Conservation (phyloP, 2,113 vertebrate genomes). For the Ceyx margarethae region DNA sequence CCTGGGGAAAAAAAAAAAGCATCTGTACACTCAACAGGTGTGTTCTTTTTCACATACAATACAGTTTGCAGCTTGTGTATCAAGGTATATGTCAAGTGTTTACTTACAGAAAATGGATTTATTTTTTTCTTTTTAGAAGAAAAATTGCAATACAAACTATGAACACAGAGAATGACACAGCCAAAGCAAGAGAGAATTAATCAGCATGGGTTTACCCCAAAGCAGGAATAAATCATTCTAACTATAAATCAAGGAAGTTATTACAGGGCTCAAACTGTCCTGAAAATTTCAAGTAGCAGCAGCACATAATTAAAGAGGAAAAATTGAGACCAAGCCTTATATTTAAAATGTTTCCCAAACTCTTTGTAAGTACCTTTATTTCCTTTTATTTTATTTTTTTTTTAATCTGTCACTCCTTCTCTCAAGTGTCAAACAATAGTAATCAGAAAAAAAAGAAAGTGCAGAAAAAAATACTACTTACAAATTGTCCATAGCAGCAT, state of each 20-base stretch:
- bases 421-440: neutral
- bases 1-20: neutral
- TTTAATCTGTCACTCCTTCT: neutral
- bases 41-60: neutral
- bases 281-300: constrained; percentile 29
- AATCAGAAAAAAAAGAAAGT: neutral
- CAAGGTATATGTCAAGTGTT: neutral
- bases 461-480: constrained; percentile 13
- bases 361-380: neutral
- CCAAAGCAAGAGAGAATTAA: constrained; percentile 28
- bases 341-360: constrained; percentile 13
- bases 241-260: constrained; percentile 50
- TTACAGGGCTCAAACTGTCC: constrained; percentile 25
- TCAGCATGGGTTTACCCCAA: neutral
- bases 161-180: constrained; percentile 30
- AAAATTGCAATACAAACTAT: neutral
- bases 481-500: neutral
- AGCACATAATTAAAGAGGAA: constrained; percentile 45
- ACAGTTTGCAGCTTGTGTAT: neutral
- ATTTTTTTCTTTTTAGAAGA: neutral
- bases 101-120: neutral
- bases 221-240: constrained; percentile 37
- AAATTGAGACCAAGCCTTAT: neutral
- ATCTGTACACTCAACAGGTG: neutral
- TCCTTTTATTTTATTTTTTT: neutral